phyloP scores from a whole-genome alignment of 1,140 invertebrate species.

The Philaenus spumarius region DNA sequence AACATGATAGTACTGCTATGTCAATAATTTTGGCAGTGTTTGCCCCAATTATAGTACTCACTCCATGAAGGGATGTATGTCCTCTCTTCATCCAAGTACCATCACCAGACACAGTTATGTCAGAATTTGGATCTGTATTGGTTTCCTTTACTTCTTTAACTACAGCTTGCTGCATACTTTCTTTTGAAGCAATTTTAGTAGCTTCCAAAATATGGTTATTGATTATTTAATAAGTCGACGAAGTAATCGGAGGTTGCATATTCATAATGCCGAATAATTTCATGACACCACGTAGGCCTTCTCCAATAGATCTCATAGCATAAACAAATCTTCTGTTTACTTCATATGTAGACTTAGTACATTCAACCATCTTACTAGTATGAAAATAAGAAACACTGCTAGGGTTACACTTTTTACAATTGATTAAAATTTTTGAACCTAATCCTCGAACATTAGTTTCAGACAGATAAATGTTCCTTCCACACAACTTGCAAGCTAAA shows the following conservation, averaged over 20 bases:
- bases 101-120: conserved; percentile 26
- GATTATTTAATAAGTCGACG: background rate
- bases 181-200: background rate
- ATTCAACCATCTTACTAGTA: background rate
- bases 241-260: background rate
- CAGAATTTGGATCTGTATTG: conserved; percentile 2
- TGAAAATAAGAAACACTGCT: background rate
- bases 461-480: background rate
- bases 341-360: background rate
- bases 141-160: conserved; percentile 7
- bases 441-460: background rate
- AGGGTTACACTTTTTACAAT: background rate
- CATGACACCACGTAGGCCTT: background rate
- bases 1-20: conserved; percentile 13
- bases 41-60: conserved; percentile 17
- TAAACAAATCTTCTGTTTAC: conserved; percentile 1
- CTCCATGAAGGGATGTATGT: conserved; percentile 17
- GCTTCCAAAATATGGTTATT: background rate
- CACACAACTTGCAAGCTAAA: background rate
- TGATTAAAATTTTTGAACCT: background rate
- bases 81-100: conserved; percentile 24
- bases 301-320: background rate
- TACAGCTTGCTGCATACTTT: background rate
- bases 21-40: conserved; percentile 20
- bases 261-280: background rate